Base-by-base conservation (phyloP, 2,888 invertebrate species). In the Drosophila macrospina region DNA sequence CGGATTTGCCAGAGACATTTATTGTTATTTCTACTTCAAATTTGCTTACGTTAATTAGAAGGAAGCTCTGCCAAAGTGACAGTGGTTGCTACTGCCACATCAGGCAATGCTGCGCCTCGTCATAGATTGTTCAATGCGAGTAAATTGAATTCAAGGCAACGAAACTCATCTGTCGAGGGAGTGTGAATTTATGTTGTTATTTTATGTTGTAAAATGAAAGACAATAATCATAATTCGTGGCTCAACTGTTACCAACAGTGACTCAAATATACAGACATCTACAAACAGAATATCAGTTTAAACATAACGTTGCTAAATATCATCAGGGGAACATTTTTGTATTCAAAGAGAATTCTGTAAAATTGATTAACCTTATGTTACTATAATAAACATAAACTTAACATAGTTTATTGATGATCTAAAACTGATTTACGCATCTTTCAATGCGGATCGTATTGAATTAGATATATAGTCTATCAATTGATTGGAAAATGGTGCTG, bases 41-140 rank as follows among this genome's bases (percentile, higher is more conserved):
- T 88, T 77, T 86, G 80, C 79, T 84, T 88, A 77, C 83, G 88
- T 82, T 83, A 84, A 84, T 84, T 84, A 86, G 84, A 77, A 57
- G 24, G 24, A 55, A 67, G 57, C 62, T 63, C 47, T 26, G 41
- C 26, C n/a, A 10, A 20, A 65, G 6, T 41, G 51, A 11, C 42
- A 24, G 28, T 36, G 45, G 54, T 57, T 44, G 57, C 11, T 3
- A 20, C 11, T n/a, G n/a, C n/a, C n/a, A n/a, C 39, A 30, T 10
- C 13, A 45, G 24, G 20, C 20, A 24, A 34, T 20, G 39, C 16
- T 41, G 39, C 2, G 39, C 16, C 39, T 20, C 13, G 3, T 13
- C 32, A 20, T 8, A 41, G 51, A 55, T 34, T 60, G 60, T 16
- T 41, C 42, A 51, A 37, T 54, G 67, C 32, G 8, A n/a, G 13